These are phyloP conservation scores for Eupithecia exiguata DNA, from an alignment of 2,888 invertebrate species.

Conservation along the genomic window DNA sequence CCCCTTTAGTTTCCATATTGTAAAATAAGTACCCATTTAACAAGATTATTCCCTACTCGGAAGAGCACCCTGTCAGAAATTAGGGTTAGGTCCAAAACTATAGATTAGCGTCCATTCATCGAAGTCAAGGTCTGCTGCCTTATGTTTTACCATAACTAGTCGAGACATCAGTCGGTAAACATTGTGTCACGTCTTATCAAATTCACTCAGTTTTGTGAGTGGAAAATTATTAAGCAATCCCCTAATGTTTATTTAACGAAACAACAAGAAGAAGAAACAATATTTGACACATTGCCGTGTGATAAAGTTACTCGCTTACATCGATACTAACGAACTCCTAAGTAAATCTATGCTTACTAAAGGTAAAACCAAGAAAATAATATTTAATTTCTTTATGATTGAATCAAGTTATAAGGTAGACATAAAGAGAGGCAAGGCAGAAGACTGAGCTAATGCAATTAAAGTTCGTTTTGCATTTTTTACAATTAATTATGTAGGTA, in stretches of 20 bases:
- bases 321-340: too few relatives aligned
- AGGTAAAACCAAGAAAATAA: neutral
- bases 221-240: neutral
- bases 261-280: neutral
- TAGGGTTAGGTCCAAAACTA: too few relatives aligned
- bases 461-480: neutral
- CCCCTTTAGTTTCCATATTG: too few relatives aligned
- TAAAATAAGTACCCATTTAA: too few relatives aligned
- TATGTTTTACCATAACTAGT: neutral
- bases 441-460: neutral
- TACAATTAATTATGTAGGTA: neutral
- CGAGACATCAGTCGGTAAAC: neutral
- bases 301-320: neutral
- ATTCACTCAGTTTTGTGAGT: neutral
- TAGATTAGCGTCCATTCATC: neutral
- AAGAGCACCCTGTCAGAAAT: too few relatives aligned
- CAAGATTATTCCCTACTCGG: too few relatives aligned
- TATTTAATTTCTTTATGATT: neutral
- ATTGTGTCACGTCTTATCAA: neutral
- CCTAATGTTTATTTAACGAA: conserved; percentile 10
- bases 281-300: neutral
- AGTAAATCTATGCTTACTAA: too few relatives aligned
- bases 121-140: neutral
- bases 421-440: neutral
- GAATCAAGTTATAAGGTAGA: neutral